phyloP scores from a whole-genome alignment of 2,113 vertebrate genomes.

The Vidua macroura region DNA sequence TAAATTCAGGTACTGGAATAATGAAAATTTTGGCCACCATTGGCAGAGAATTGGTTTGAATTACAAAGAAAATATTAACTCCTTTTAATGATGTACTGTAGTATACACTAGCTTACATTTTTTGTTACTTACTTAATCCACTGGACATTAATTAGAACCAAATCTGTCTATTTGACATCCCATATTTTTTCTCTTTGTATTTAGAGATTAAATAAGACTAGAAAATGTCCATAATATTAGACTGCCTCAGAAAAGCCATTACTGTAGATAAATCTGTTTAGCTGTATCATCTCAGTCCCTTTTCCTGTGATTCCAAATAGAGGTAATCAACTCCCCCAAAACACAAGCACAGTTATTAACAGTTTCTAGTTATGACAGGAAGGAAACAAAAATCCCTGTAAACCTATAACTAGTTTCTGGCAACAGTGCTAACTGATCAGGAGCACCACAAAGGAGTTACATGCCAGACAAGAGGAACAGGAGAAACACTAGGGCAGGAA shows the following conservation, averaged over 20 bases:
- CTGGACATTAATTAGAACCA: neutral
- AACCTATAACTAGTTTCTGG: neutral
- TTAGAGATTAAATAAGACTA: neutral
- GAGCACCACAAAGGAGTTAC: slow-evolving; percentile 38
- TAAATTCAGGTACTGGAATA: neutral
- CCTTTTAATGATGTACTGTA: neutral
- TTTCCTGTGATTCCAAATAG: neutral
- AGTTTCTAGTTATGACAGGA: neutral
- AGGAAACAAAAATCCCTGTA: neutral
- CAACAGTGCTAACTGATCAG: neutral
- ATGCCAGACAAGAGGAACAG: slow-evolving; percentile 34
- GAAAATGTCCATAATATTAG: neutral
- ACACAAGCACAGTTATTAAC: neutral
- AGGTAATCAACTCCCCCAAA: neutral
- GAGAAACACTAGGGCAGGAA: slow-evolving; percentile 62
- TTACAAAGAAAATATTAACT: neutral
- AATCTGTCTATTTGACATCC: neutral
- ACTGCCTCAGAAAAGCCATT: neutral
- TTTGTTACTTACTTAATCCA: neutral
- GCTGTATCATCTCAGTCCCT: neutral
- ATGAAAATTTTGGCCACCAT: neutral
- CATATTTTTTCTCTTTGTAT: neutral
- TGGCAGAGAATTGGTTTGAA: neutral
- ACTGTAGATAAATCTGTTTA: neutral
- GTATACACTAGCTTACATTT: neutral